Conservation (phyloP, 2,888 invertebrate genomes). For the Gerosis bhagava region DNA sequence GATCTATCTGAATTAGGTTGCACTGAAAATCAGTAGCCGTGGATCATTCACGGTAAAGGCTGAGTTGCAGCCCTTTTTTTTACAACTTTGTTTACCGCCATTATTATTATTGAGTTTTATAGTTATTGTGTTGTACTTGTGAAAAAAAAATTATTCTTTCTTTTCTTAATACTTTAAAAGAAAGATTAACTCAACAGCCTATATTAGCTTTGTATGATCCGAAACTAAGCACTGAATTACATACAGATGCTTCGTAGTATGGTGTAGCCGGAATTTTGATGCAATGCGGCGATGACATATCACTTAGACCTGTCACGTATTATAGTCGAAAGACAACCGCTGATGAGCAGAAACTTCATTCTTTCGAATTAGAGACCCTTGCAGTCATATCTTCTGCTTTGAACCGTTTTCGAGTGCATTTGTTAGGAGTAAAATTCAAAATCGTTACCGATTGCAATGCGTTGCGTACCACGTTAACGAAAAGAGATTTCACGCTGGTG, state of each 20-base stretch:
- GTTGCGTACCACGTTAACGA: not conserved
- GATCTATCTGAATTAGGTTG: too few relatives aligned
- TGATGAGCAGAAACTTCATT: not conserved
- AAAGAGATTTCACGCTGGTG: not conserved
- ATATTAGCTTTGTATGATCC: not conserved
- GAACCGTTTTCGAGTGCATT: not conserved
- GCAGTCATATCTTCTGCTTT: not conserved
- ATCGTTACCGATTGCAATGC: not conserved
- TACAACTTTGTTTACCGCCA: too few relatives aligned
- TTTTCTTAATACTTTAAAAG: too few relatives aligned
- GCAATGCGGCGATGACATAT: not conserved
- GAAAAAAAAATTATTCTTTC: too few relatives aligned
- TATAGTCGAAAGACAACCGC: not conserved
- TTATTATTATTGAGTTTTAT: too few relatives aligned
- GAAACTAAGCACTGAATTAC: not conserved
- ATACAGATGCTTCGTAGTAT: not conserved
- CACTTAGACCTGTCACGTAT: not conserved
- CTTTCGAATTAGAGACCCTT: not conserved
- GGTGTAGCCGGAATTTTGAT: not conserved
- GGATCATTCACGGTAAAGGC: too few relatives aligned
- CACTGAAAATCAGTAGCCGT: too few relatives aligned
- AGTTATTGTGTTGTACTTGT: too few relatives aligned
- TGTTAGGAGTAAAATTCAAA: not conserved
- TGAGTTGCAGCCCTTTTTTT: too few relatives aligned
- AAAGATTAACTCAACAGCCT: too few relatives aligned